Percentiles rank a stretch among this genome's conserved stretches.
Conservation (phyloP, 2,888 invertebrate genomes). For the Sminthurinus aureus region DNA sequence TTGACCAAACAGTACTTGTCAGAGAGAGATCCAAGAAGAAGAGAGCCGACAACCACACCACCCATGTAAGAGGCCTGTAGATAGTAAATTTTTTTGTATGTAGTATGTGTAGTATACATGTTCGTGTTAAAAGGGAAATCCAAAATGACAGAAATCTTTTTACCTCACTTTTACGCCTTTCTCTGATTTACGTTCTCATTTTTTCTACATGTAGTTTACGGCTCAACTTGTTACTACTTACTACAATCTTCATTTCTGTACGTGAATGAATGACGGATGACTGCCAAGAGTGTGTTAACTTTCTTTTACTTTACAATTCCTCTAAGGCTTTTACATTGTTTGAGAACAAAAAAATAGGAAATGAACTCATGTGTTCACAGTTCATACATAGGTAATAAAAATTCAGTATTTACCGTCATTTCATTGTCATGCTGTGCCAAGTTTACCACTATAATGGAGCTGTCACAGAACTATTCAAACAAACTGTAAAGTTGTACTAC, state of each 20-base stretch:
- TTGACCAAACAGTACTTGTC: conserved; percentile 42
- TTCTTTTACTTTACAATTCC: background rate
- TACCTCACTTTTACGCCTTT: background rate
- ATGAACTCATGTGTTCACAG: background rate
- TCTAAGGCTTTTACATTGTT: background rate
- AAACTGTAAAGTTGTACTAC: too few species aligned
- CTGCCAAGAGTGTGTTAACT: background rate
- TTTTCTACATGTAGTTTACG: background rate
- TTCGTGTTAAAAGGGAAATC: conserved; percentile 37
- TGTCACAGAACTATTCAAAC: too few species aligned
- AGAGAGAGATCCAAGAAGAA: conserved; percentile 52
- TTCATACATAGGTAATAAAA: too few species aligned
- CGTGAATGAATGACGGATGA: background rate
- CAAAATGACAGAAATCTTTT: conserved; percentile 27
- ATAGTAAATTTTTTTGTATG: background rate
- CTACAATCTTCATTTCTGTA: too few species aligned
- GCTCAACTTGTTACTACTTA: too few species aligned
- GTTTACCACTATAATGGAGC: too few species aligned
- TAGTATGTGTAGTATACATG: too few species aligned
- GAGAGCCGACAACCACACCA: conserved; percentile 54
- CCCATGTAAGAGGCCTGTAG: conserved; percentile 53
- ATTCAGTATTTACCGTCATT: too few species aligned
- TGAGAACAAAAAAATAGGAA: background rate
- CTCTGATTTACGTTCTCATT: conserved; percentile 1
- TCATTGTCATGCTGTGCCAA: too few species aligned